These are phyloP conservation scores for Microplitis demolitor DNA, from an alignment of 1,140 invertebrate genomes.

Conservation along the genomic window DNA sequence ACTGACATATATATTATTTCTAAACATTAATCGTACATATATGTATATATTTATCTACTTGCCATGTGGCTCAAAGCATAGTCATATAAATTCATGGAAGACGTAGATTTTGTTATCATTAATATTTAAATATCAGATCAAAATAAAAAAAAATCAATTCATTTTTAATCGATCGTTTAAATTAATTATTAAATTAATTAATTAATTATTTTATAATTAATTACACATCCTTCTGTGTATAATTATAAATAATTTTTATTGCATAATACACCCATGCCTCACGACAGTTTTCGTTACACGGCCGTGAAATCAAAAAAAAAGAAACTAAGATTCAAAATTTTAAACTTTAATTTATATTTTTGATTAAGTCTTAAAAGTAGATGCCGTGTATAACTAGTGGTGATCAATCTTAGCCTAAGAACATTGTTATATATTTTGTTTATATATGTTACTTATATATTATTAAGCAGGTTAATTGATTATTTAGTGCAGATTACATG, in stretches of 20 bases:
- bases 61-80: too few species aligned
- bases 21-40: constrained; percentile 7
- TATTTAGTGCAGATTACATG: not conserved
- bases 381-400: not conserved
- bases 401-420: constrained; percentile 28
- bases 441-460: too few species aligned
- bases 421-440: not conserved
- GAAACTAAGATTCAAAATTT: not conserved
- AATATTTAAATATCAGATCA: not conserved
- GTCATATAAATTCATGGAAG: constrained; percentile 42
- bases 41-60: too few species aligned
- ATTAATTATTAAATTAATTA: not conserved
- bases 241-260: constrained; percentile 50
- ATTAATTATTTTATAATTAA: too few species aligned
- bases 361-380: not conserved
- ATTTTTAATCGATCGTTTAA: too few species aligned
- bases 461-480: not conserved
- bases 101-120: constrained; percentile 50
- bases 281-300: constrained; percentile 40
- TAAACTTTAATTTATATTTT: too few species aligned
- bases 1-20: constrained; percentile 19
- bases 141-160: not conserved
- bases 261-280: constrained; percentile 59
- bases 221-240: not conserved
- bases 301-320: constrained; percentile 7